Percentiles rank a stretch among this genome's conserved stretches.
Evolutionary conservation across 2,888 invertebrate species (phyloP).

Genomic region (Ochlodes sylvanus): DNA sequence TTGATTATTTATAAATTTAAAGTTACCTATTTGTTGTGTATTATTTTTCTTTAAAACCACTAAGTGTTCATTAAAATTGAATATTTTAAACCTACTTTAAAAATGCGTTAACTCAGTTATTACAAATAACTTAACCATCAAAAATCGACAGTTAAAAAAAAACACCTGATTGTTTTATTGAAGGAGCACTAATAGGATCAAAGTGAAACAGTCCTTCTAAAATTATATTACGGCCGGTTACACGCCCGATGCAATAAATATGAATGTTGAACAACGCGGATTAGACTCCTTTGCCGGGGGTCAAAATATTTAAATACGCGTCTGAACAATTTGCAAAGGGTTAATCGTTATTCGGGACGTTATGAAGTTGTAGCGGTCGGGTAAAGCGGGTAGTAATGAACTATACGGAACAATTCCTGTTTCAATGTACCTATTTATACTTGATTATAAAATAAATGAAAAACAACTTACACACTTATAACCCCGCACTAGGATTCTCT

Average conservation of each 20-base stretch:
- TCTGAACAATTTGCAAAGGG: conserved; percentile 78
- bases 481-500: too few relatives aligned
- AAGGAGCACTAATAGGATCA: background rate
- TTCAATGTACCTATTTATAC: background rate
- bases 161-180: too few relatives aligned
- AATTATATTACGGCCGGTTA: conserved; percentile 79
- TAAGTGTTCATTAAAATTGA: too few relatives aligned
- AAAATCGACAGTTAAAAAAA: too few relatives aligned
- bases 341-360: conserved; percentile 71
- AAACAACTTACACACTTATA: too few relatives aligned
- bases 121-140: too few relatives aligned
- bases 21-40: too few relatives aligned
- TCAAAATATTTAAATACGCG: conserved; percentile 84
- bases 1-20: too few relatives aligned
- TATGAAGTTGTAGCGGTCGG: conserved; percentile 54
- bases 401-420: background rate
- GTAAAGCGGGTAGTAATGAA: conserved; percentile 42
- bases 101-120: too few relatives aligned
- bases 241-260: conserved; percentile 84
- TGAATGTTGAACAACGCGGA: conserved; percentile 82
- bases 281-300: conserved; percentile 80
- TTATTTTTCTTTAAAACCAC: too few relatives aligned
- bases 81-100: too few relatives aligned
- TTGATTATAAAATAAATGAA: too few relatives aligned
- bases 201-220: conserved; percentile 21